These are phyloP conservation scores for Apamea monoglypha DNA, from an alignment of 2,888 invertebrate species.

Conservation along the genomic window DNA sequence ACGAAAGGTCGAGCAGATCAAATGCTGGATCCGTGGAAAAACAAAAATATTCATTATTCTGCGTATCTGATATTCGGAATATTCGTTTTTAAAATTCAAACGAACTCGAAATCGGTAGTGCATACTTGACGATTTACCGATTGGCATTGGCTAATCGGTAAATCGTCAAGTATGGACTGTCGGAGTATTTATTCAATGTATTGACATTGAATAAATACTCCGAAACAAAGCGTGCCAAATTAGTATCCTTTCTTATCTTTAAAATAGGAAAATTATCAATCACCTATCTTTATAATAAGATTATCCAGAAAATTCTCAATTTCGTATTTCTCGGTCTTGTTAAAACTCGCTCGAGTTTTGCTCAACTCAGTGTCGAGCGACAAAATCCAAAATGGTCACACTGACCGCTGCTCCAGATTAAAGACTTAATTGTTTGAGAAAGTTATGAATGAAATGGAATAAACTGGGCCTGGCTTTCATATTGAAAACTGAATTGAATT, in stretches of 20 bases:
- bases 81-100: neutral
- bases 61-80: neutral
- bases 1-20: neutral
- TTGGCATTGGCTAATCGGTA: too few species aligned
- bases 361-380: neutral
- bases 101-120: neutral
- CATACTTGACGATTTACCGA: neutral
- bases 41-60: neutral
- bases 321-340: neutral
- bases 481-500: slow-evolving; percentile 8
- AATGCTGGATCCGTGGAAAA: neutral
- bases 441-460: neutral
- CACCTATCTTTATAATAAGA: neutral
- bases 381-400: slow-evolving; percentile 1
- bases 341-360: neutral
- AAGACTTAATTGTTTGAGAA: slow-evolving; percentile 7
- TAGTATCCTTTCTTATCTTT: too few species aligned
- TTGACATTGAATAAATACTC: neutral
- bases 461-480: neutral
- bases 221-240: neutral
- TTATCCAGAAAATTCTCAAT: neutral
- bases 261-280: neutral
- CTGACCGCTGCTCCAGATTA: neutral
- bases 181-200: too few species aligned
- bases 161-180: too few species aligned